Conservation (phyloP, 2,113 vertebrate genomes). For the Myotis yumanensis region DNA sequence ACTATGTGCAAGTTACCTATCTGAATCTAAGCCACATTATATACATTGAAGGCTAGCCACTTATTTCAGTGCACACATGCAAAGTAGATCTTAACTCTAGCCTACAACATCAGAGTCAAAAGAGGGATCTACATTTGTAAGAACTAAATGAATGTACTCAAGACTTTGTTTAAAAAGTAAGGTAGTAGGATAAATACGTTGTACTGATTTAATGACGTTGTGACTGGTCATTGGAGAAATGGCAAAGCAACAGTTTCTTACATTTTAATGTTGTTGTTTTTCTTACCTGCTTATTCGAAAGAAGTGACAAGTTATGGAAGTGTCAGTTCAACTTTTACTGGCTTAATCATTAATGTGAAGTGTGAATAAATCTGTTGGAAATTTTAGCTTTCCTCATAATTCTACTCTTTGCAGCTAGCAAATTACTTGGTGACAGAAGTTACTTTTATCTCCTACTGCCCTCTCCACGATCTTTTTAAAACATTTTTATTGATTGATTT, state of each 20-base stretch:
- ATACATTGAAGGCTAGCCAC: not conserved
- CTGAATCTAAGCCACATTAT: not conserved
- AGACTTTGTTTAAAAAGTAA: not conserved
- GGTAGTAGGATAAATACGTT: not conserved
- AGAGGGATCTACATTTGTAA: not conserved
- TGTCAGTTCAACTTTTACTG: not conserved
- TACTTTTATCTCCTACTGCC: not conserved
- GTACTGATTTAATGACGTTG: not conserved
- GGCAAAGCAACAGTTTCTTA: not conserved
- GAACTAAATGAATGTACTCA: not conserved
- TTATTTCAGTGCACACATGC: not conserved
- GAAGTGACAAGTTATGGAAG: not conserved
- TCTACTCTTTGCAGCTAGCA: not conserved
- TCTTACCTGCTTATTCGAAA: not conserved
- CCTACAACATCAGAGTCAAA: not conserved
- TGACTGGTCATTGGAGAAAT: not conserved
- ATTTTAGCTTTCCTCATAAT: not conserved
- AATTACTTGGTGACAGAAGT: not conserved
- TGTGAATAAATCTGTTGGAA: not conserved
- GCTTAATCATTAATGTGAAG: not conserved
- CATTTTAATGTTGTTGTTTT: not conserved
- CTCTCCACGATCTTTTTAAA: not conserved
- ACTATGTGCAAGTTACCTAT: not conserved
- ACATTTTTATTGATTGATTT: not conserved
- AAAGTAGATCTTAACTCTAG: not conserved